Evolutionary conservation across 2,888 invertebrate genomes (phyloP), one percentile per base, ranked within the genome.

Genomic region (Platycnemis pennipes): DNA sequence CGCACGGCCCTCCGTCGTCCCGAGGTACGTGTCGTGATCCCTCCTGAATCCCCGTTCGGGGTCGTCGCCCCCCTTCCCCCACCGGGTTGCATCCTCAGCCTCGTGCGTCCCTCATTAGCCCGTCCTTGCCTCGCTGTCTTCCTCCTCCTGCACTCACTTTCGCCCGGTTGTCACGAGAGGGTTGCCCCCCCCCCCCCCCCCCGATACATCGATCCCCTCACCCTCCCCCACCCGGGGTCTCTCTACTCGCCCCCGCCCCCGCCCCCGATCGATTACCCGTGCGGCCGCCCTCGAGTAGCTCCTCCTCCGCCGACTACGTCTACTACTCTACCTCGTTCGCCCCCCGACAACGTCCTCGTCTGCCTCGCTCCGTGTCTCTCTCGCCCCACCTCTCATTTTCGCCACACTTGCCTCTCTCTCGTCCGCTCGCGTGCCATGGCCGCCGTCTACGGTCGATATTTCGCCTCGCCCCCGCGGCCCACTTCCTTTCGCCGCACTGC

Each of bases 261-360:
- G 7, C 69, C 77, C 77, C 77, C 77, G 77, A 77, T 77, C 77
- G 77, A 77, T 77, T 77, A 37, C 77, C 77, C 77, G 77, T 77
- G 26, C 77, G 77, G 77, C 77, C 77, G 77, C 77, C 77, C 77
- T 77, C 77, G 77, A 77, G 77, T 77, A 37, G 77, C 77, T 77
- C 77, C 37, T 16, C n/a, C 63, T 16, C 19, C 63, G 63, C n/a
- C 63, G 63, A 26, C 63, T 63, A 26, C 26, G n/a, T 77, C 77
- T 77, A 77, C 77, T 77, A 37, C 77, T 37, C 13, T 49, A 22
- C 44, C 42, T 86, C 86, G 16, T 13, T 31, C 77, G 31, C 86
- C 44, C 44, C 86, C 86, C 37, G 86, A 22, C 86, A 13, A 19
- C 1, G 87, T 11, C 26, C 26, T 26, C n/a, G n/a, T 42, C 77